Conservation (phyloP, 2,888 invertebrate species). For the Dione vanillae region DNA sequence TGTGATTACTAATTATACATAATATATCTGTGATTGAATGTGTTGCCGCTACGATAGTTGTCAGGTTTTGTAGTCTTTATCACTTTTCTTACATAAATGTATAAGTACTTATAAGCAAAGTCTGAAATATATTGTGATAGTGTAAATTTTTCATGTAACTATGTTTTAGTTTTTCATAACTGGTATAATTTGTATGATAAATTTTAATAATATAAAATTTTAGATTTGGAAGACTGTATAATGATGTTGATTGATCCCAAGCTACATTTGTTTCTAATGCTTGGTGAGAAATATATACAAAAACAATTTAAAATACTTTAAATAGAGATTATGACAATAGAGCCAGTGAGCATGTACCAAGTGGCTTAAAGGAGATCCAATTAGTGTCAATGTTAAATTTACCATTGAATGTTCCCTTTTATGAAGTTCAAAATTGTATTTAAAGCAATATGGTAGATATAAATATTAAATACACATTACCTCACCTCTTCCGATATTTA, state of each 20-base stretch:
- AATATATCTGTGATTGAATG: constrained; percentile 66
- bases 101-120: constrained; percentile 61
- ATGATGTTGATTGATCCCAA: constrained; percentile 32
- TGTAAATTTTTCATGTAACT: constrained; percentile 63
- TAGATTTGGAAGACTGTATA: constrained; percentile 39
- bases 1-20: constrained; percentile 37
- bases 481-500: background rate
- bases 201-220: constrained; percentile 48
- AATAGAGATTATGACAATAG: constrained; percentile 35
- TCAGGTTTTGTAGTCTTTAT: constrained; percentile 54
- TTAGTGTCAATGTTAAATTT: background rate
- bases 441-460: background rate
- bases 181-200: constrained; percentile 49
- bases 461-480: constrained; percentile 8
- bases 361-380: constrained; percentile 16
- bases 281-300: constrained; percentile 24
- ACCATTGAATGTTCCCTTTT: background rate
- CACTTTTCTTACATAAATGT: constrained; percentile 52
- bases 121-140: constrained; percentile 72
- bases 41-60: constrained; percentile 50
- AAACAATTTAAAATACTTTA: constrained; percentile 16
- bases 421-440: background rate
- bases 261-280: constrained; percentile 26
- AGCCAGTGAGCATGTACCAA: constrained; percentile 17
- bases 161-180: constrained; percentile 54